phyloP scores from a whole-genome alignment of 37 sponge, comb jelly and placozoan genomes.

The Halichondria panicea region DNA sequence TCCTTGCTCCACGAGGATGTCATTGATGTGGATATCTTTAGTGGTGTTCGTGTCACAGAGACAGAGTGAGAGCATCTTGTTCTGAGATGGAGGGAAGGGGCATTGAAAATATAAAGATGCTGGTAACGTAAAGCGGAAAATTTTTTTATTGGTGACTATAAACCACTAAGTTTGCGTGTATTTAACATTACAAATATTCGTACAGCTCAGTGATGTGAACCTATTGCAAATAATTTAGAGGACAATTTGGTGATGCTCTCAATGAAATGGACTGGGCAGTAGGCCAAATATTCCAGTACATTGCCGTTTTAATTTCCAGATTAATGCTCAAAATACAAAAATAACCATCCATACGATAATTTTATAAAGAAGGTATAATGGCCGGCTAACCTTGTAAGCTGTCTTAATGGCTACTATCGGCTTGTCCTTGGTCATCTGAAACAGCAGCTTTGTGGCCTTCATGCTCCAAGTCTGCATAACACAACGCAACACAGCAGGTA shows the following conservation, averaged over 20 bases:
- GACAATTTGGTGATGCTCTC: conserved; percentile 73
- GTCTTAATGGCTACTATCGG: conserved; percentile 43
- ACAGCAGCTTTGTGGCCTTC: conserved; percentile 29
- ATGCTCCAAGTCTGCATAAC: conserved; percentile 47
- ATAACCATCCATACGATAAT: too few relatives aligned
- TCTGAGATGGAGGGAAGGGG: conserved; percentile 15
- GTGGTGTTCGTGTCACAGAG: conserved; percentile 70
- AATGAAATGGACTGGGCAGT: conserved; percentile 72
- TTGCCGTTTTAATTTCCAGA: too few relatives aligned
- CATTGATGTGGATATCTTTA: conserved; percentile 58
- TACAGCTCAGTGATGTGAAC: too few relatives aligned
- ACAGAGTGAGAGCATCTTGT: conserved; percentile 34
- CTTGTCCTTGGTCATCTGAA: conserved; percentile 59
- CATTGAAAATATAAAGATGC: not conserved
- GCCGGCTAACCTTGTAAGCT: conserved; percentile 19
- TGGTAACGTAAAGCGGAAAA: too few relatives aligned
- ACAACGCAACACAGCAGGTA: too few relatives aligned
- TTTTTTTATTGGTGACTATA: too few relatives aligned
- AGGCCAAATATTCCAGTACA: conserved; percentile 58
- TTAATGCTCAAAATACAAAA: too few relatives aligned
- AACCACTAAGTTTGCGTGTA: too few relatives aligned
- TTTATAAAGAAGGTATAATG: too few relatives aligned
- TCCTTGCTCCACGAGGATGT: conserved; percentile 44
- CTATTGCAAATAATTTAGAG: too few relatives aligned
- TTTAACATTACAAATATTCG: too few relatives aligned